Conservation (phyloP, 2,888 invertebrate genomes). For the Eristalis pertinax region DNA sequence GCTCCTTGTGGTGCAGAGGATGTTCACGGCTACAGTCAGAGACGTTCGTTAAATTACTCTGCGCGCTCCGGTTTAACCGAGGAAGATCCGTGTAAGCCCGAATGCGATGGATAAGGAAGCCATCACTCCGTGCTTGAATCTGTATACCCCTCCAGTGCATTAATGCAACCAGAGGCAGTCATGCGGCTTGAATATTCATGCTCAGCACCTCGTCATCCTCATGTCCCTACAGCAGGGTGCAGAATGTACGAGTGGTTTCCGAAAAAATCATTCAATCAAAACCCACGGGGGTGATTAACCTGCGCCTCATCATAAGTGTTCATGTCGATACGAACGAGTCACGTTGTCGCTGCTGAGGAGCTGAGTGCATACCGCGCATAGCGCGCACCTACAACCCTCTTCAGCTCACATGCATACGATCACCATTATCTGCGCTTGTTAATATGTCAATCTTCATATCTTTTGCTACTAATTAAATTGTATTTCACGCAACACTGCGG, state of each 20-base stretch:
- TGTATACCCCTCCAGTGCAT: background rate
- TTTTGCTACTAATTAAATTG: conserved; percentile 70
- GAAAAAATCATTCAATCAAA: background rate
- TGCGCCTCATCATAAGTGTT: background rate
- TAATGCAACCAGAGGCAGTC: background rate
- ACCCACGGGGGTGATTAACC: conserved; percentile 21
- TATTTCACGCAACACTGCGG: conserved; percentile 69
- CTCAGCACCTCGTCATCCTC: background rate
- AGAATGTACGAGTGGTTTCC: background rate
- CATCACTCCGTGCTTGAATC: background rate
- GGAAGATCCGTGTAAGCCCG: background rate
- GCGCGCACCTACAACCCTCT: too few relatives aligned
- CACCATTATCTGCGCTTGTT: conserved; percentile 58
- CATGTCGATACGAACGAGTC: conserved; percentile 36
- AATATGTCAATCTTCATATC: conserved; percentile 65
- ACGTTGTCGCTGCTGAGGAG: conserved; percentile 18
- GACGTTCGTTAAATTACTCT: conserved; percentile 40
- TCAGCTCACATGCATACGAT: conserved; percentile 9
- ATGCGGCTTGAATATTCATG: conserved; percentile 40
- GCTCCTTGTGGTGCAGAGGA: background rate
- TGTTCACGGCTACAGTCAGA: conserved; percentile 1
- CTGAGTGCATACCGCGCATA: background rate
- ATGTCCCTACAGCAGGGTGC: too few relatives aligned
- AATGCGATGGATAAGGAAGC: conserved; percentile 17
- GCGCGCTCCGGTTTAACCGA: conserved; percentile 21